Evolutionary conservation across 2,113 vertebrate species (phyloP).

Genomic region (Sprattus sprattus): DNA sequence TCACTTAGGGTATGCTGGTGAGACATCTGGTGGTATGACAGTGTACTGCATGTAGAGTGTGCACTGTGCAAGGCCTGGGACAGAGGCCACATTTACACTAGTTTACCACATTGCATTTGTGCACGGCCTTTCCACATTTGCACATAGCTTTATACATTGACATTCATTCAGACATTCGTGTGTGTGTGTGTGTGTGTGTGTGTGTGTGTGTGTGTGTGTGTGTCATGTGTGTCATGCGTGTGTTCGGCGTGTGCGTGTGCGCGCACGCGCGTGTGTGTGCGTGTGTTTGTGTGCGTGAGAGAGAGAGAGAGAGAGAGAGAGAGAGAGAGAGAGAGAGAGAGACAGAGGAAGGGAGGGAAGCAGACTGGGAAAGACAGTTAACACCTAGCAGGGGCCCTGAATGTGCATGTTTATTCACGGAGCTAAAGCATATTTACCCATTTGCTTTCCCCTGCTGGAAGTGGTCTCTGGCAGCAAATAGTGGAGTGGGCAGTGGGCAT

Average conservation of each 20-base stretch:
- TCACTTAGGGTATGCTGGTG: slow-evolving; percentile 3
- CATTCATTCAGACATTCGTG: neutral
- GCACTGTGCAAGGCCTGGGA: neutral
- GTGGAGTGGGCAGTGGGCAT: neutral
- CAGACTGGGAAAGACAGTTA: neutral
- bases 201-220: neutral
- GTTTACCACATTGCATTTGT: neutral
- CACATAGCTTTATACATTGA: neutral
- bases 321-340: neutral
- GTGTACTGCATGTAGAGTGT: neutral
- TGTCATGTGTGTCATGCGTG: neutral
- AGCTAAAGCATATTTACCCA: neutral
- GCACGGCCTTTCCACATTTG: neutral
- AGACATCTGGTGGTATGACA: slow-evolving; percentile 27
- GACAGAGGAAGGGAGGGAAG: neutral
- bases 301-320: neutral
- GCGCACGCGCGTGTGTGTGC: neutral
- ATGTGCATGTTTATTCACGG: neutral
- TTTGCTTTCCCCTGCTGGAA: neutral
- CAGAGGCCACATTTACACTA: neutral
- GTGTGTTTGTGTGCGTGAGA: neutral
- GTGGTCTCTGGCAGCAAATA: neutral
- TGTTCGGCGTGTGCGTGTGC: too few species aligned
- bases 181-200: neutral
- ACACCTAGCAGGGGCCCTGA: neutral